Base-by-base conservation (phyloP, 2,797 vertebrate species). In the Sebastiscus tertius region DNA sequence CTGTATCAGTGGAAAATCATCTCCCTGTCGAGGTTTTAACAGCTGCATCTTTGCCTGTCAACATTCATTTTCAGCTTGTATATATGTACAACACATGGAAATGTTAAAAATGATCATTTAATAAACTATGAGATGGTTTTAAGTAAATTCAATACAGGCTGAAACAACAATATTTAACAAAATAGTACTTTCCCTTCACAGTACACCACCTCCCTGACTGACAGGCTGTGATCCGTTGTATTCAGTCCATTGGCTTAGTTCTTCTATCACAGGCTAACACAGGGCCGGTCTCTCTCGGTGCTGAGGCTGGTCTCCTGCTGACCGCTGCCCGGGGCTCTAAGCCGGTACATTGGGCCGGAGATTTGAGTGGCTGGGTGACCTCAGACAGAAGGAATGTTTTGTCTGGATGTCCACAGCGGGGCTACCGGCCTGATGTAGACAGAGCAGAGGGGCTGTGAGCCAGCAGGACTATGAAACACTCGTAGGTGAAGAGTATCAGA, bases 371-470 rank as follows among this genome's bases (percentile, higher is more conserved):
- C 87, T 75, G 77, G 46, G 75, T 96, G 94, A 96, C 86, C 87
- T 95, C 94, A 95, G 88, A 82, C 84, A 77, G 78, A 83, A 92
- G 93, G 95, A 96, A 96, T 96, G 95, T 95, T 94, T 94, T 88
- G 89, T 94, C 88, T 88, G 90, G 87, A 93, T 55, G 69, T 81
- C 85, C 83, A 73, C 90, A 87, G 89, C 84, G 82, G 85, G 82
- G 72, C 87, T 90, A 84, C 91, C 80, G 36, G 84, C 79, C 75
- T 80, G 83, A 81, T 75, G 79, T 76, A 34, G 52, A 76, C 64
- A 49, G 83, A 79, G 58, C 83, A 69, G 74, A 55, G 71, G 29
- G 68, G 66, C 72, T 56, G 49, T 24, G 55, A 78, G 72, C 69
- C 74, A 65, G 73, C 49, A 54, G 58, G 34, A 11, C 63, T 27